phyloP scores from a whole-genome alignment of 2,888 invertebrate species.

The Temnothorax rugatulus region DNA sequence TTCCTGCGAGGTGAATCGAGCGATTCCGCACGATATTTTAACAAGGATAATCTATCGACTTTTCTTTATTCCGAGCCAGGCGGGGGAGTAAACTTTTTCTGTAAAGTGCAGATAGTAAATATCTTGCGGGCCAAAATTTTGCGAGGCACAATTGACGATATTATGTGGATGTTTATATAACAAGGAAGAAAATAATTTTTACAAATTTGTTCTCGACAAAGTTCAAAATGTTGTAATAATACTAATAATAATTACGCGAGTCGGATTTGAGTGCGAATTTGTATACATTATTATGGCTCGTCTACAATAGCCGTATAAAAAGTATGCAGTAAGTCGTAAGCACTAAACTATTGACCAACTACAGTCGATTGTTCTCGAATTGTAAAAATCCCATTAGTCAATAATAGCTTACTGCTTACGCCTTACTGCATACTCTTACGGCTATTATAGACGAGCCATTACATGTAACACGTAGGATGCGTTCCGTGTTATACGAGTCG shows the following conservation, averaged over 20 bases:
- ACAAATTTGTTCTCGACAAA: background rate
- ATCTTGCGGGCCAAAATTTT: background rate
- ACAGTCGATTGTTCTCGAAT: no score
- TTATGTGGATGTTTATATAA: background rate
- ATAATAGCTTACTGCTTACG: no score
- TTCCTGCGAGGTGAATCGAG: slow-evolving; percentile 4
- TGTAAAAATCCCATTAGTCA: no score
- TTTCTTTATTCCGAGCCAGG: background rate
- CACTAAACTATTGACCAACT: no score
- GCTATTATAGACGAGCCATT: no score
- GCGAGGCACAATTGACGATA: background rate
- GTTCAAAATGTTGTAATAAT: background rate
- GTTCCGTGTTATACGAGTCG: no score
- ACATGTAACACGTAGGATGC: no score
- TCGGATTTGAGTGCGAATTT: background rate
- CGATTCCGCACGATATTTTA: slow-evolving; percentile 1
- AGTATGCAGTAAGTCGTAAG: no score
- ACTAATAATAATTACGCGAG: background rate
- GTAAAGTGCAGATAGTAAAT: background rate
- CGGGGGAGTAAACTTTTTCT: background rate
- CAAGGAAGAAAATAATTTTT: background rate
- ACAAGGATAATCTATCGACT: slow-evolving; percentile 9
- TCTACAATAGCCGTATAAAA: no score
- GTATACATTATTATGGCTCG: no score
- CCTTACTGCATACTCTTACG: no score